Percentiles rank a stretch among this genome's conserved stretches.
Conservation (phyloP, 2,888 invertebrate genomes). For the Ctenicera cuprea region DNA sequence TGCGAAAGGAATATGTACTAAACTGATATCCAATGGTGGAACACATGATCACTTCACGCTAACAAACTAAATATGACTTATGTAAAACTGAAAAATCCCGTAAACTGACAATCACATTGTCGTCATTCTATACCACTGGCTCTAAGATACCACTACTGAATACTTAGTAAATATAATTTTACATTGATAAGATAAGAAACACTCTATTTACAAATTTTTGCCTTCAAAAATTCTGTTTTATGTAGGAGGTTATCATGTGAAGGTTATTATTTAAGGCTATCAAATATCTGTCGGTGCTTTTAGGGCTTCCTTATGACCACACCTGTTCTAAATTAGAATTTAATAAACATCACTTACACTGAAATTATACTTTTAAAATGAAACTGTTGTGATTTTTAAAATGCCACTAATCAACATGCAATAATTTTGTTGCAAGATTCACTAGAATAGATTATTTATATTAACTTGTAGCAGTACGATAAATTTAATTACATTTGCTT, state of each 20-base stretch:
- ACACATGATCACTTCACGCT: conserved; percentile 13
- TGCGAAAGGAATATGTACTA: conserved; percentile 15
- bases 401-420: too few species aligned
- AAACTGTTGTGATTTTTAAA: too few species aligned
- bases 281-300: neutral
- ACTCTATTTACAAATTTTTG: conserved; percentile 23
- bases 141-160: conserved; percentile 28
- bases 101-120: neutral
- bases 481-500: too few species aligned
- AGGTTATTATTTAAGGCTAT: neutral
- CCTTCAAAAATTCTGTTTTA: conserved; percentile 25
- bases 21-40: neutral
- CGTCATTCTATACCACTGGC: neutral
- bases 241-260: conserved; percentile 27
- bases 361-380: too few species aligned
- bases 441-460: too few species aligned
- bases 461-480: too few species aligned
- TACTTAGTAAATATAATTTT: conserved; percentile 33
- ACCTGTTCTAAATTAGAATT: too few species aligned
- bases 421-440: too few species aligned
- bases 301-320: too few species aligned
- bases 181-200: conserved; percentile 40
- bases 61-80: neutral
- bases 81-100: neutral
- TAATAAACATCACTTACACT: too few species aligned